Percentiles rank a stretch among this genome's conserved stretches.
Evolutionary conservation across 2,797 vertebrate genomes (phyloP).

Genomic region (Artibeus lituratus): DNA sequence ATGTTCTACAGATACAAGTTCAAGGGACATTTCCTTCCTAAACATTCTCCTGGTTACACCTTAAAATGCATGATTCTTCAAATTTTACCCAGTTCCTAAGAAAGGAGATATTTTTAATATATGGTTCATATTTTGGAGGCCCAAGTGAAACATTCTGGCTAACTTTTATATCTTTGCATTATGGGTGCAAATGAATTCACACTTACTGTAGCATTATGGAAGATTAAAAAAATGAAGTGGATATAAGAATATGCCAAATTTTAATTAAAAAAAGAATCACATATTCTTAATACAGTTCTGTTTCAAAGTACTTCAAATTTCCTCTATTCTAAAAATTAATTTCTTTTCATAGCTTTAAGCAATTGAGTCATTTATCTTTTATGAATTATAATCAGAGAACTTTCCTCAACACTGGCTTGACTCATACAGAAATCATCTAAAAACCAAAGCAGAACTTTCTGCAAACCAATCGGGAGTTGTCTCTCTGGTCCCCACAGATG

Average conservation of each 20-base stretch:
- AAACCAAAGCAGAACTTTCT: background rate
- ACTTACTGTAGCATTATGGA: background rate
- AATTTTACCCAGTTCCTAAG: constrained; percentile 18
- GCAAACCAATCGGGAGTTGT: background rate
- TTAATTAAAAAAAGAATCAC: constrained; percentile 5
- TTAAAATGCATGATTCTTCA: background rate
- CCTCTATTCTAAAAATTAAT: constrained; percentile 29
- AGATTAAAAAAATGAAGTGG: background rate
- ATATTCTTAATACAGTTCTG: background rate
- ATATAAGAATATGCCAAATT: background rate
- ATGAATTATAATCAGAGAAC: background rate
- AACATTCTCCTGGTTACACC: background rate
- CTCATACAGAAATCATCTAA: background rate
- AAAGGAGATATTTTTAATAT: background rate
- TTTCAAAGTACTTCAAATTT: constrained; percentile 11
- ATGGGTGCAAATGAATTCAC: background rate
- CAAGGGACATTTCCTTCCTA: constrained; percentile 5
- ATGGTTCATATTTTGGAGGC: background rate
- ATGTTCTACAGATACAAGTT: background rate
- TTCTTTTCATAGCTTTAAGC: background rate
- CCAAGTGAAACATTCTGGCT: background rate
- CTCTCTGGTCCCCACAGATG: accelerated
- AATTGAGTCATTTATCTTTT: background rate
- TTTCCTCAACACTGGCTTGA: background rate
- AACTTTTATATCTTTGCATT: background rate